Percentiles rank a stretch among this genome's conserved stretches.
Evolutionary conservation across 2,113 vertebrate genomes (phyloP).

Genomic region (Tenebrosternarchus preto): DNA sequence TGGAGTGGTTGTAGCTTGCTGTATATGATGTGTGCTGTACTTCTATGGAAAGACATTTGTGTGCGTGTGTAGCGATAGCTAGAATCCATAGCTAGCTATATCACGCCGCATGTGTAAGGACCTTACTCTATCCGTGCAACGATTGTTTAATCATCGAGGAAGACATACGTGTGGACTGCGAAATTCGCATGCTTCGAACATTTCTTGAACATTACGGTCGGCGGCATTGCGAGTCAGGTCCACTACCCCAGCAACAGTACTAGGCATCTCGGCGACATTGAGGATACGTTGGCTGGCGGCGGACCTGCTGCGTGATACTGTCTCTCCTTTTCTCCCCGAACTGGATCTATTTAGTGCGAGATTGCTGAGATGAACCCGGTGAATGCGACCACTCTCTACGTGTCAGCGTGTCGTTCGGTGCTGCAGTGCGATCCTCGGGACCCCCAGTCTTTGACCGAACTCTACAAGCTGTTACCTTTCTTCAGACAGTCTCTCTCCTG

Average conservation of each 20-base stretch:
- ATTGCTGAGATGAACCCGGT: conserved; percentile 98
- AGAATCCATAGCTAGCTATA: conserved; percentile 25
- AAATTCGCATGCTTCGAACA: conserved; percentile 51
- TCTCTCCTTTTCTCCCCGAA: conserved; percentile 52
- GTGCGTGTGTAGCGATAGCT: conserved; percentile 53
- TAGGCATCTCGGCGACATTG: conserved; percentile 24
- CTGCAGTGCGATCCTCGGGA: conserved; percentile 97
- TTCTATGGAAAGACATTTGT: conserved; percentile 39
- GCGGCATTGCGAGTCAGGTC: conserved; percentile 30
- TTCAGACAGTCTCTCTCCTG: conserved; percentile 97
- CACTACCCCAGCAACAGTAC: not conserved
- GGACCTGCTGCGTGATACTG: conserved; percentile 45
- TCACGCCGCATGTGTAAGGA: conserved; percentile 5
- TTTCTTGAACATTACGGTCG: conserved; percentile 52
- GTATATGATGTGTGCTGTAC: conserved; percentile 28
- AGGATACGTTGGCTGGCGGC: conserved; percentile 35
- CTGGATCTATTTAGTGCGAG: conserved; percentile 76
- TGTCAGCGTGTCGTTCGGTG: conserved; percentile 96
- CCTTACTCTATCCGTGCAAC: not conserved
- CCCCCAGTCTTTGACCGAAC: conserved; percentile 90
- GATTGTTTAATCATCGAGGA: not conserved
- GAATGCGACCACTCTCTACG: conserved; percentile 97
- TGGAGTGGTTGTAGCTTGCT: conserved; percentile 62
- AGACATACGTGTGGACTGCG: not conserved
- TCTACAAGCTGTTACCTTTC: conserved; percentile 93